These are phyloP conservation scores for Leptoteleia sp. DNA, from an alignment of 1,140 invertebrate species.

Conservation along the genomic window DNA sequence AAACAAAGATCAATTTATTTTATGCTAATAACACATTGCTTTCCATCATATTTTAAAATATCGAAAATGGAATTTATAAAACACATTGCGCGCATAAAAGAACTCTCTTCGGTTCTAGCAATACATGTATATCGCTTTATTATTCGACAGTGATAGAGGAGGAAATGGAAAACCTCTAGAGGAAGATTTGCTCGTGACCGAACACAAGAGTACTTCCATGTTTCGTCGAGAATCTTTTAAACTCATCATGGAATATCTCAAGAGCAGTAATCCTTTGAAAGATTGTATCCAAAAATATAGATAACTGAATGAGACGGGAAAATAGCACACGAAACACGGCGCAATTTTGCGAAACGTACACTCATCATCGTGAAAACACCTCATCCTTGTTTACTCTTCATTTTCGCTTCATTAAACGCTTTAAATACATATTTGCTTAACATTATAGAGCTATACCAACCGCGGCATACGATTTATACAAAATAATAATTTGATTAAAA, in stretches of 20 bases:
- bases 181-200: conserved; percentile 41
- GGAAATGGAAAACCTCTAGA: conserved; percentile 46
- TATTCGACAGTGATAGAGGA: conserved; percentile 51
- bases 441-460: too few relatives aligned
- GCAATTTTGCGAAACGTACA: conserved; percentile 7
- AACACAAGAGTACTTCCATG: conserved; percentile 49
- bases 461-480: too few relatives aligned
- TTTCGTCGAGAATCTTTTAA: conserved; percentile 55
- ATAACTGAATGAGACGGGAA: conserved; percentile 24
- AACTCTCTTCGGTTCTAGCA: conserved; percentile 3
- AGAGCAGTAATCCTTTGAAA: conserved; percentile 33
- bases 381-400: conserved; percentile 2
- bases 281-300: conserved; percentile 13
- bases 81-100: conserved; percentile 18
- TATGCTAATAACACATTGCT: conserved; percentile 27
- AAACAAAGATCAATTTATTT: conserved; percentile 1
- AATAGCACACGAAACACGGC: conserved; percentile 11
- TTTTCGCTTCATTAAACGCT: background rate
- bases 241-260: conserved; percentile 50
- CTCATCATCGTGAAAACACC: background rate
- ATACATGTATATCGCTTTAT: conserved; percentile 46
- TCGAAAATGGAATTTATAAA: conserved; percentile 32
- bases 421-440: too few relatives aligned
- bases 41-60: conserved; percentile 26
- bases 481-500: too few relatives aligned